Evolutionary conservation across 2,797 vertebrate species (phyloP), one percentile per base, ranked within the genome.

Genomic region (Coracias cyanogaster): DNA sequence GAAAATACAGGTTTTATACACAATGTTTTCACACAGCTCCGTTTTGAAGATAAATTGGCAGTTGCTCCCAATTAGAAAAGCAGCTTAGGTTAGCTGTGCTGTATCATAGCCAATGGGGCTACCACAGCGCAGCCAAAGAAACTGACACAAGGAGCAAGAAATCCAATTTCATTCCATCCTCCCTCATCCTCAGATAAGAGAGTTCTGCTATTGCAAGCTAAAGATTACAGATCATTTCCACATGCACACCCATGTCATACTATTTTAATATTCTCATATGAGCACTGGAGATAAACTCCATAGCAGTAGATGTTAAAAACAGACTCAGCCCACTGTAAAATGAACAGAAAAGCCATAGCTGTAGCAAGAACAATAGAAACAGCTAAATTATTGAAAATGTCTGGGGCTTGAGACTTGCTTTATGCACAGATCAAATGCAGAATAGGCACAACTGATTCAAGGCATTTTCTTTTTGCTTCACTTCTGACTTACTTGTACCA

Each of bases 201-300:
- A 90, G 57, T 83, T 88, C 58, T 90, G 86, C 54, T 91, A 37
- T 92, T 93, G 73, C 89, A 93, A 55, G 48, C 89, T 91, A 84
- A 93, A 94, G 93, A 92, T 94, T 93, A 83, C 90, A 81, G 91
- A 95, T 93, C 72, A 54, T 93, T 97, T 93, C 67, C 72, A 90
- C 82, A 51, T 70, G 57, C 90, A 91, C 49, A 87, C 19, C n/a
- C 60, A 26, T 83, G 72, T 89, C 73, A 74, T 73, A 69, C 54
- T 90, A 67, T 83, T 96, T 94, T 78, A 93, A 81, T 28, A n/a
- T 80, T 93, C 46, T 96, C 67, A 52, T 82, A 61, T 73, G 91
- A 92, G 66, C 55, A 64, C 25, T 73, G 80, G 25, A 85, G 88
- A 95, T 95, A 96, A 96, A 86, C 24, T 69, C 39, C 39, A n/a